Evolutionary conservation across 2,888 invertebrate species (phyloP), one percentile per base, ranked within the genome.

Genomic region (Idaea dimidiata): DNA sequence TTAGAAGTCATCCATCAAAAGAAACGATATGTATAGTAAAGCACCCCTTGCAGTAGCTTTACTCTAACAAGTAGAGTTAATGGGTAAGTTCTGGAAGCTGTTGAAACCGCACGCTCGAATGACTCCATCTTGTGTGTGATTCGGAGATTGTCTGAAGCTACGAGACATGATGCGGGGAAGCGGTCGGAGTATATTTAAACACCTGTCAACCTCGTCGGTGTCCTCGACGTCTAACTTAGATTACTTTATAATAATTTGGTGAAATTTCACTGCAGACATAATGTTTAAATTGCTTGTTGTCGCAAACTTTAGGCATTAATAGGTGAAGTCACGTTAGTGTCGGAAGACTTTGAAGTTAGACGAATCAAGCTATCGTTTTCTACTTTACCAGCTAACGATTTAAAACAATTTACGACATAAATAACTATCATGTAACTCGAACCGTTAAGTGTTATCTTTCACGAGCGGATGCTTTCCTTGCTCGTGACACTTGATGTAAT

Each of bases 171-270:
- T 73, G 74, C 72, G 77, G 79, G 78, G 79, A 80, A 80, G 77
- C 80, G 73, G 78, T 78, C 79, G 74, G 77, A 79, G 81, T 87
- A 84, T 86, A 87, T 87, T 87, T 87, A 85, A 89, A 86, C 88
- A 89, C 86, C 87, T 90, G 87, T 86, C 89, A 88, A 81, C 82
- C 80, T 82, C 81, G 80, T 80, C 80, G 79, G 80, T 79, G 81
- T 77, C 75, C 80, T 83, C 82, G 76, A 83, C 83, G 83, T 68
- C 85, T 84, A 91, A 91, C 88, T 91, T 89, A 88, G 87, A 91
- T 91, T 90, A 88, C 91, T 89, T 89, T 87, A 87, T 89, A 91
- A 89, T 89, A 86, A 89, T 86, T 81, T 80, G 70, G 76, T 78
- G 79, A 82, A 84, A 86, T 85, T 83, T 84, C 81, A 82, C 81